Evolutionary conservation across 2,888 invertebrate species (phyloP).

Genomic region (Colletes collaris): DNA sequence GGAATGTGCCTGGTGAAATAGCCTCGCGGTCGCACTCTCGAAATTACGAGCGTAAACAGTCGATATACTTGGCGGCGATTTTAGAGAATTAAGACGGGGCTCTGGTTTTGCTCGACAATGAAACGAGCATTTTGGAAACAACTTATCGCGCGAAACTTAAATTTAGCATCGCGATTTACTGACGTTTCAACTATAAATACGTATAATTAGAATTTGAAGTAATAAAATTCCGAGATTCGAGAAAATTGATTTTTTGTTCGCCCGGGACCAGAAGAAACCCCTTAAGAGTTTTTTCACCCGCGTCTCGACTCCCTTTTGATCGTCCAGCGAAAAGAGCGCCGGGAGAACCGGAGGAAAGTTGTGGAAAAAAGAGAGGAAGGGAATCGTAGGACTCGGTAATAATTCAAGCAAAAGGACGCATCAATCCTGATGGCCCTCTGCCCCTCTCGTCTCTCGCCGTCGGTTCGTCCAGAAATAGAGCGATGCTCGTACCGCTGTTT

Average conservation of each 20-base stretch:
- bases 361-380: slow-evolving; percentile 29
- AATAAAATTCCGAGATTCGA: no score
- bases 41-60: slow-evolving; percentile 81
- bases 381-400: slow-evolving; percentile 71
- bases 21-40: slow-evolving; percentile 60
- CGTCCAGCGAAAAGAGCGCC: slow-evolving; percentile 15
- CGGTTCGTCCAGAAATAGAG: slow-evolving; percentile 72
- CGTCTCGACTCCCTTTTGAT: neutral
- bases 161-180: no score
- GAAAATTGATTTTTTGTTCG: no score
- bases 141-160: no score
- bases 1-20: slow-evolving; percentile 35
- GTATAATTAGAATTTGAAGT: no score
- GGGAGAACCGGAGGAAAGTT: slow-evolving; percentile 21
- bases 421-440: slow-evolving; percentile 73
- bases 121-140: no score
- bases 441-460: slow-evolving; percentile 49
- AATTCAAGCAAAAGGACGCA: slow-evolving; percentile 81
- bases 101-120: no score
- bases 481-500: slow-evolving; percentile 55
- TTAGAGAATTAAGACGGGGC: slow-evolving; percentile 14
- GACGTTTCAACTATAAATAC: no score
- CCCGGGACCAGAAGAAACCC: no score
- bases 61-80: slow-evolving; percentile 65
- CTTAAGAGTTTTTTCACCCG: no score